Conservation (phyloP, 2,113 vertebrate species). For the Sturnus vulgaris region DNA sequence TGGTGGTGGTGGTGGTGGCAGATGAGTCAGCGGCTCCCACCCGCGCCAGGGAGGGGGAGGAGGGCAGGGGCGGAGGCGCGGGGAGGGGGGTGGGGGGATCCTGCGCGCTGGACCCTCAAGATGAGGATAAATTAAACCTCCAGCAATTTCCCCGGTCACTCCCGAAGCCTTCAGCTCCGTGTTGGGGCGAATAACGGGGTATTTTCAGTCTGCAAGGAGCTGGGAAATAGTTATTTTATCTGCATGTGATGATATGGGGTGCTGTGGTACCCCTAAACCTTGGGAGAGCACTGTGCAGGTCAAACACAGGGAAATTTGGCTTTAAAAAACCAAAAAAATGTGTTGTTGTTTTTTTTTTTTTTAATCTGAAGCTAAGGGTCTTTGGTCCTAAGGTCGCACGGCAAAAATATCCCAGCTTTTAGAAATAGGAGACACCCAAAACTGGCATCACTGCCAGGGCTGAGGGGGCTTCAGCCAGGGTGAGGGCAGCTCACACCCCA, state of each 20-base stretch:
- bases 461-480: background rate
- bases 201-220: background rate
- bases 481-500: background rate
- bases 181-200: rapidly evolving
- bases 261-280: background rate
- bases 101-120: background rate
- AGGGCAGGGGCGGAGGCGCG: background rate
- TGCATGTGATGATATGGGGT: rapidly evolving
- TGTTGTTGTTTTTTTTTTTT: too few species aligned
- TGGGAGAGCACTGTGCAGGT: background rate
- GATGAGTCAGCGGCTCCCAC: constrained; percentile 53
- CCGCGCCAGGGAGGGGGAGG: background rate
- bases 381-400: background rate
- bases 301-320: background rate
- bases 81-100: background rate
- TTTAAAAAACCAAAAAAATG: rapidly evolving
- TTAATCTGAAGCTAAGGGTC: background rate
- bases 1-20: background rate
- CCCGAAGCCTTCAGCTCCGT: background rate
- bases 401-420: background rate
- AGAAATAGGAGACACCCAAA: background rate
- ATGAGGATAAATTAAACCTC: rapidly evolving
- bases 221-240: background rate
- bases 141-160: rapidly evolving
- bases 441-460: background rate